phyloP scores from a whole-genome alignment of 2,113 vertebrate species.

The Ahaetulla prasina region DNA sequence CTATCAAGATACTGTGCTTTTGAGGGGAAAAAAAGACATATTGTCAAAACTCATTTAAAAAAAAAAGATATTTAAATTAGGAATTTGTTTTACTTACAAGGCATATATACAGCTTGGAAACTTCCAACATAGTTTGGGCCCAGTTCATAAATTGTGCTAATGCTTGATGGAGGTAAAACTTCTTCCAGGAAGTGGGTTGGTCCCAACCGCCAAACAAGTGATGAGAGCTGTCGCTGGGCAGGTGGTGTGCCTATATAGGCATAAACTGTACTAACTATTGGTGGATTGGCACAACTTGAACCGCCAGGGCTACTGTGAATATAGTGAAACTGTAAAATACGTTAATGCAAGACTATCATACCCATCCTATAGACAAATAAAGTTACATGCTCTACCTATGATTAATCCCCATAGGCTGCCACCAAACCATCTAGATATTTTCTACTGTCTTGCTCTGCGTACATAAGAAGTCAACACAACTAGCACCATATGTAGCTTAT shows the following conservation, averaged over 20 bases:
- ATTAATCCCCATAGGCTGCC: background rate
- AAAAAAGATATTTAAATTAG: background rate
- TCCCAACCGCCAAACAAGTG: slow-evolving; percentile 90
- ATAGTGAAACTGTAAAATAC: slow-evolving; percentile 85
- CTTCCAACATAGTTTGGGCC: slow-evolving; percentile 92
- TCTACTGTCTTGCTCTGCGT: background rate
- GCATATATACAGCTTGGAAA: slow-evolving; percentile 89
- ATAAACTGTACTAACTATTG: slow-evolving; percentile 92
- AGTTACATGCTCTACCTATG: background rate
- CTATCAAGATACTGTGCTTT: background rate
- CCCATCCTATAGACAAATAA: background rate
- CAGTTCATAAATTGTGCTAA: slow-evolving; percentile 87
- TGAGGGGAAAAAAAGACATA: background rate
- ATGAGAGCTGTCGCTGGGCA: slow-evolving; percentile 87
- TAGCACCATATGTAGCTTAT: background rate
- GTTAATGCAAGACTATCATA: background rate
- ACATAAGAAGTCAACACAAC: background rate
- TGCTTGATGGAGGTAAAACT: slow-evolving; percentile 82
- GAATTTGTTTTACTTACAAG: slow-evolving; percentile 77
- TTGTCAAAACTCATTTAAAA: background rate
- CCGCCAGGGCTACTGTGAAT: slow-evolving; percentile 90
- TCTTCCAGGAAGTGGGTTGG: slow-evolving; percentile 96
- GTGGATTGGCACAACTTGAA: slow-evolving; percentile 88
- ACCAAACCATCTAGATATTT: background rate
- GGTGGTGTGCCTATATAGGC: slow-evolving; percentile 89